A percentile compares a stretch with the other conserved stretches of the same genome.
Evolutionary conservation across 2,113 vertebrate genomes (phyloP).

Genomic region (Aegotheles bennettii): DNA sequence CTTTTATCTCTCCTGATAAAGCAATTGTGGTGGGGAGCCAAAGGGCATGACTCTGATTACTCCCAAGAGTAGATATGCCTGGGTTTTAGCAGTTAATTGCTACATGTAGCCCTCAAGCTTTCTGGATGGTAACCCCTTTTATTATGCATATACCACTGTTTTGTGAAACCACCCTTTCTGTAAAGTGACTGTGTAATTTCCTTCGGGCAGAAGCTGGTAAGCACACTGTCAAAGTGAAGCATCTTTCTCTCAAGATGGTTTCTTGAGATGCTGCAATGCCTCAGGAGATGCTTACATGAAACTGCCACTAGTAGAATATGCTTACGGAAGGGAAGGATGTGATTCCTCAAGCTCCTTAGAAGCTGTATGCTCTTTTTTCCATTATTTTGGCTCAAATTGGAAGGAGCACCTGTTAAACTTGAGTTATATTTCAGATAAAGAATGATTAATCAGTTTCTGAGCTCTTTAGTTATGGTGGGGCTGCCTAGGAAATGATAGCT

Average conservation of each 20-base stretch:
- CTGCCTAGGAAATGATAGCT: background rate
- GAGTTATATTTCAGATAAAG: background rate
- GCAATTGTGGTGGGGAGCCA: background rate
- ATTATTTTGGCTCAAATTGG: background rate
- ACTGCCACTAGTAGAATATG: background rate
- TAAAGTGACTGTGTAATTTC: background rate
- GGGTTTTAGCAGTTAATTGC: background rate
- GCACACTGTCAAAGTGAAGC: background rate
- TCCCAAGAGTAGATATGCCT: background rate
- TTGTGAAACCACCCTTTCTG: background rate
- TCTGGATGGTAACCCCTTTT: background rate
- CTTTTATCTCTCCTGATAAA: slow-evolving; percentile 12
- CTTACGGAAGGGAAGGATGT: background rate
- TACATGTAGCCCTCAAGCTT: background rate
- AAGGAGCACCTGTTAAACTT: background rate
- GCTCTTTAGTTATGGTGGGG: background rate
- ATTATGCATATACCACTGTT: background rate
- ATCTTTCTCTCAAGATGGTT: background rate
- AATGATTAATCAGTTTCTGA: background rate
- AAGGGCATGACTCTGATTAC: background rate
- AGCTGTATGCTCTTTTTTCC: background rate
- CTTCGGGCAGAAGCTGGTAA: background rate
- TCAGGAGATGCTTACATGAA: background rate
- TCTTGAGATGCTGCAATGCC: background rate
- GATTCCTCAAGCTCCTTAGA: background rate